A percentile compares a stretch with the other conserved stretches of the same genome.
Evolutionary conservation across 2,888 invertebrate genomes (phyloP).

Genomic region (Heliothis peltigera): DNA sequence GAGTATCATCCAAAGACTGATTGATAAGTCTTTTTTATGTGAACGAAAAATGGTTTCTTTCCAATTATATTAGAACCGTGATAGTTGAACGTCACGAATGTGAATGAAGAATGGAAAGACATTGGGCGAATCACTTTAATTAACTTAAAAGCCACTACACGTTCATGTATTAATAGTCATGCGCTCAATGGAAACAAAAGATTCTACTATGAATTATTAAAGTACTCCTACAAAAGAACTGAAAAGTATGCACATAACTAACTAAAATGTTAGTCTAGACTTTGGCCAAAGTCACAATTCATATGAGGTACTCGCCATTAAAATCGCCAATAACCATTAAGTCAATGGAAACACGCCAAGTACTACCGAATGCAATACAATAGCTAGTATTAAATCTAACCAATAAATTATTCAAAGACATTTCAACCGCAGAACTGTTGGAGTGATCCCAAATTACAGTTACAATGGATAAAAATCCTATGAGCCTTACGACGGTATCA

Average conservation of each 20-base stretch:
- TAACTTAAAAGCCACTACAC: background rate
- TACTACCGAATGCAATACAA: slow-evolving; percentile 64
- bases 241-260: background rate
- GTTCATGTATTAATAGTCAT: no score
- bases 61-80: no score
- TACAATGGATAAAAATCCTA: background rate
- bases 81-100: background rate
- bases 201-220: slow-evolving; percentile 23
- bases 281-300: slow-evolving; percentile 47
- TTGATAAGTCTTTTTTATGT: no score
- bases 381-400: slow-evolving; percentile 68
- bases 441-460: slow-evolving; percentile 44
- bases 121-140: background rate
- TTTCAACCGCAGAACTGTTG: slow-evolving; percentile 59
- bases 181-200: background rate
- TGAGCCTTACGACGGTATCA: background rate
- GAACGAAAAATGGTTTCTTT: no score
- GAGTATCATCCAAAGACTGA: no score
- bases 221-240: slow-evolving; percentile 18
- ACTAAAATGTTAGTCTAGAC: slow-evolving; percentile 51
- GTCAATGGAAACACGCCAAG: slow-evolving; percentile 62
- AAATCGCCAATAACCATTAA: slow-evolving; percentile 53
- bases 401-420: slow-evolving; percentile 71
- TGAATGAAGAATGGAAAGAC: background rate
- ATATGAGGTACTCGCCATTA: slow-evolving; percentile 44